Base-by-base conservation (phyloP, 2,888 invertebrate species). In the Athalia rosae region DNA sequence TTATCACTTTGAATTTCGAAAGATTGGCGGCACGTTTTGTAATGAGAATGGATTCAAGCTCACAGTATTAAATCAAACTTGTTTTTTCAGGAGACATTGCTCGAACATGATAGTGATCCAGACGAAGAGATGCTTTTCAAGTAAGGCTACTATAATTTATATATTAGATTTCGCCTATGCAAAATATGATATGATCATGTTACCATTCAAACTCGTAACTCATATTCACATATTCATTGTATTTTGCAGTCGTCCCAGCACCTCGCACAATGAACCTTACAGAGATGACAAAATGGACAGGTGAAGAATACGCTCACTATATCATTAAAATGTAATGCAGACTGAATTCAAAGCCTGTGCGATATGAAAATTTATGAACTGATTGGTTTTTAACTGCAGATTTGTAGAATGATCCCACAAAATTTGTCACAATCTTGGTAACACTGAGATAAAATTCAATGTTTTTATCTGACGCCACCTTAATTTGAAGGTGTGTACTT, bases 71-170 rank as follows among this genome's bases (percentile, higher is more conserved):
- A 9, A 1, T 43, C n/a, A 11, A 43, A 13, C 13, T 3, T 13
- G 9, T 3, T 79, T 64, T 81, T 79, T 28, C 73, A 89, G 89
- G 89, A 89, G 69, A 82, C 82, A 11, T 80, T 89, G 48, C 79
- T 89, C 79, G 88, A 89, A 6, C 87, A 88, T 79, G 89, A 89
- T 79, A 89, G 89, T 63, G 89, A 89, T 45, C 83, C 81, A 6
- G 89, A 89, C 53, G 89, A 89, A 73, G 87, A 88, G 61, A 85
- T 87, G 80, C 76, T 89, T 71, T 88, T 86, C 76, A 86, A 86
- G 89, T 89, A 81, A 77, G 84, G 81, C 59, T 50, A 11, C 13
- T 47, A 69, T 50, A 61, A 48, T 28, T 56, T 11, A 15, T 76
- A 64, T 43, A 64, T 47, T 62, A 64, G 3, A 45, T 67, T 59